phyloP scores from a whole-genome alignment of 2,797 vertebrate species.

The Enteromius viviparus region DNA sequence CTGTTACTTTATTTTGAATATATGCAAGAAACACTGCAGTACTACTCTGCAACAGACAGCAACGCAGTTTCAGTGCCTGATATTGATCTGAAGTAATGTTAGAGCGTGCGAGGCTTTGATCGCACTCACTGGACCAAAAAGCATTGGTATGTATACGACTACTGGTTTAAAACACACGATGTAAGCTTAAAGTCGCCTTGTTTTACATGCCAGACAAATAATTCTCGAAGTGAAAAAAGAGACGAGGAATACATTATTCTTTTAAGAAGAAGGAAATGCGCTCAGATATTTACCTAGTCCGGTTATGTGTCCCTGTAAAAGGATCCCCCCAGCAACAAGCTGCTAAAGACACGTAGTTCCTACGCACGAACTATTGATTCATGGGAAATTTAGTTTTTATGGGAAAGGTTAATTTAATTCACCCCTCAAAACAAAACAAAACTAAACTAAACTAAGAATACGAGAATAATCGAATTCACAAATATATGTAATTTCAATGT shows the following conservation, averaged over 20 bases:
- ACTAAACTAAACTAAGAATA: background rate
- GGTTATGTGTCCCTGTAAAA: conserved; percentile 40
- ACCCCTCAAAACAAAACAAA: background rate
- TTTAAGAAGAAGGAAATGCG: conserved; percentile 27
- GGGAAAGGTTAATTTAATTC: background rate
- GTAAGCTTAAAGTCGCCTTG: background rate
- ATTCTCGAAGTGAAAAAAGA: background rate
- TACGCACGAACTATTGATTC: background rate
- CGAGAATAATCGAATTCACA: background rate
- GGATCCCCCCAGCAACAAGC: conserved; percentile 10
- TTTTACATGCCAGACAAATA: background rate
- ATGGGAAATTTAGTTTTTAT: conserved; percentile 44
- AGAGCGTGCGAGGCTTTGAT: conserved; percentile 19
- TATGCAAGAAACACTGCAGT: background rate
- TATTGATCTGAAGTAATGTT: conserved; percentile 10
- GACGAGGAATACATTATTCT: conserved; percentile 2
- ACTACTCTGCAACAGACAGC: background rate
- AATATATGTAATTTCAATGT: background rate
- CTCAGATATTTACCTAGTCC: conserved; percentile 46
- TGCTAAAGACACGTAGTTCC: conserved; percentile 16
- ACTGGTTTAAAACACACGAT: background rate
- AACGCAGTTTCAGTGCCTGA: background rate
- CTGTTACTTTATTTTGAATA: background rate
- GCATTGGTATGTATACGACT: background rate
- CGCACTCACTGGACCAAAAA: background rate